phyloP scores from a whole-genome alignment of 2,113 vertebrate species.

The Limnothrissa miodon region DNA sequence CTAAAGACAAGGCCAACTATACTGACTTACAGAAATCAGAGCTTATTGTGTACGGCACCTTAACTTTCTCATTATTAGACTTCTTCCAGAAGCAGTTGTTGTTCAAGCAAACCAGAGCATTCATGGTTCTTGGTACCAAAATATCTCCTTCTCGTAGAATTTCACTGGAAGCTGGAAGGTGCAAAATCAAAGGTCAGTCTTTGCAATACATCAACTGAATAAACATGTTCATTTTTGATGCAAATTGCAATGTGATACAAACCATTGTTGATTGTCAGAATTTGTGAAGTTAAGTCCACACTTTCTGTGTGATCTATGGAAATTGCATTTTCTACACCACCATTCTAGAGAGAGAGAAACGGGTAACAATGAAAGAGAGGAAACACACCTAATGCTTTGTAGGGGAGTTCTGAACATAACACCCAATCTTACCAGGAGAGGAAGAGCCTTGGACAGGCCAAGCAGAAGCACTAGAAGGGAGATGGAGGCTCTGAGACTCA shows the following conservation, averaged over 20 bases:
- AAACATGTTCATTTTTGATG: too few species aligned
- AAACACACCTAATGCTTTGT: background rate
- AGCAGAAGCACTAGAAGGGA: conserved; percentile 33
- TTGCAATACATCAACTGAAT: too few species aligned
- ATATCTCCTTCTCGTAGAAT: conserved; percentile 41
- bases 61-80: conserved; percentile 38
- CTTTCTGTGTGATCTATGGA: background rate
- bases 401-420: background rate
- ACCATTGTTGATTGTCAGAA: conserved; percentile 44
- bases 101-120: conserved; percentile 40
- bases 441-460: conserved; percentile 23
- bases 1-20: background rate
- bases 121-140: conserved; percentile 41
- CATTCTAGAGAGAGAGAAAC: background rate
- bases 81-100: conserved; percentile 47
- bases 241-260: background rate
- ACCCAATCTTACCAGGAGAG: conserved; percentile 11
- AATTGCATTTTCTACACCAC: background rate
- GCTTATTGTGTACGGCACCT: conserved; percentile 41
- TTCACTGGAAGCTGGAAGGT: conserved; percentile 22
- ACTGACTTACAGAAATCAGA: conserved; percentile 39
- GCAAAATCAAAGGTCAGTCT: background rate
- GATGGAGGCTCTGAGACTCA: conserved; percentile 38
- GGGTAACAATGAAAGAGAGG: background rate
- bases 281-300: conserved; percentile 35